Evolutionary conservation across 2,888 invertebrate species (phyloP), one percentile per base, ranked within the genome.

Genomic region (Acleris sparsana): DNA sequence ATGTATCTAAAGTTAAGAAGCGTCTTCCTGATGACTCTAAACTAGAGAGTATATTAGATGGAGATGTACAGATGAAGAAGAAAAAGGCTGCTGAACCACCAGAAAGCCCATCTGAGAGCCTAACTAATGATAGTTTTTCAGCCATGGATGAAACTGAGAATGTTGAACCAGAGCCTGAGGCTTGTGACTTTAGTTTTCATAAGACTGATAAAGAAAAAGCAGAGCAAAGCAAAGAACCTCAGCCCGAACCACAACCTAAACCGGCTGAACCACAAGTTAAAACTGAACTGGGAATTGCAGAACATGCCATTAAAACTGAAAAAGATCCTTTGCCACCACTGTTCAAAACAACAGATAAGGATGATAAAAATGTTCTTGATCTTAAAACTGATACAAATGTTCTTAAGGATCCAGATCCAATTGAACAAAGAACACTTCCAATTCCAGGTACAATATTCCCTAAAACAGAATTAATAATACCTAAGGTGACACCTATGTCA

Each of bases 71-170:
- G 92, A 85, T 94, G 93, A 93, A 93, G 76, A 93, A 93, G 85
- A 92, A 89, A 75, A 88, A 85, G 73, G 80, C 87, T 62, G 86
- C 79, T 58, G 94, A 95, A 70, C 89, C 94, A 66, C 93, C 94
- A 16, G 94, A 96, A 79, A 97, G 97, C 88, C 97, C 97, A 16
- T 95, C 96, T 51, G 96, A 96, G 80, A 97, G 97, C 80, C 94
- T 97, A 69, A 97, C 97, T 53, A 96, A 97, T 70, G 97, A 97
- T 80, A 97, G 97, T 77, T 97, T 96, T 77, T 96, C 97, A 51
- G 95, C 96, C 56, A 95, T 96, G 87, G 96, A 96, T 82, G 94
- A 94, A 76, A 93, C 94, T 69, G 95, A 94, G 73, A 92, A 87
- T 73, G 91, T 92, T 66, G 93, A 93, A 68, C 86, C 89, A 39